phyloP scores from a whole-genome alignment of 2,113 vertebrate species.

The Neolamprologus fasciatus region DNA sequence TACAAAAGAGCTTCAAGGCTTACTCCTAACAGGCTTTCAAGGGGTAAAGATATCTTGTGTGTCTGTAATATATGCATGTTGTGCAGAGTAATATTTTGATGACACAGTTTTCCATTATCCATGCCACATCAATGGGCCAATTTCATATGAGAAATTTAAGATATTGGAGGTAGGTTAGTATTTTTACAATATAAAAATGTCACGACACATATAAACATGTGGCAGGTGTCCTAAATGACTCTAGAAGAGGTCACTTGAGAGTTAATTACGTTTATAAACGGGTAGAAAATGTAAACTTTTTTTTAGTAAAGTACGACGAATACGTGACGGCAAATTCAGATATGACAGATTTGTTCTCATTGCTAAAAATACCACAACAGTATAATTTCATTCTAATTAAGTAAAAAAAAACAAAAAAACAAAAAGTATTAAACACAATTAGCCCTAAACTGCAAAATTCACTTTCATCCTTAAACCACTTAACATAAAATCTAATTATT shows the following conservation, averaged over 20 bases:
- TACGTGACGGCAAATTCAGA: neutral
- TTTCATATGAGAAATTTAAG: neutral
- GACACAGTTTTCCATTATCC: neutral
- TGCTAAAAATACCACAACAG: neutral
- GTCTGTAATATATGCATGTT: neutral
- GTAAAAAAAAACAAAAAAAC: accelerated
- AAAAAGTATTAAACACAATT: neutral
- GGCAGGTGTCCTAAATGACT: neutral
- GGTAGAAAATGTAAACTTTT: neutral
- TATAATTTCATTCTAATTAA: neutral
- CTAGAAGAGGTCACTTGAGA: neutral
- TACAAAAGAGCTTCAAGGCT: neutral
- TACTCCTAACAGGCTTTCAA: neutral
- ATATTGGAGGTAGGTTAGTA: neutral
- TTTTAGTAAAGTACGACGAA: neutral
- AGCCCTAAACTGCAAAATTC: neutral
- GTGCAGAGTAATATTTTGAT: neutral
- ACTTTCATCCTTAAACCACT: neutral
- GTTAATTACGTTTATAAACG: neutral
- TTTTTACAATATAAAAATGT: neutral
- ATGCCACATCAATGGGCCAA: neutral
- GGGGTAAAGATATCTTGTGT: neutral
- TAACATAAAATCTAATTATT: neutral
- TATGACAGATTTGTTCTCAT: neutral
- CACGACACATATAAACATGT: neutral